Evolutionary conservation across 2,797 vertebrate genomes (phyloP).

Genomic region (Intellagama lesueurii): DNA sequence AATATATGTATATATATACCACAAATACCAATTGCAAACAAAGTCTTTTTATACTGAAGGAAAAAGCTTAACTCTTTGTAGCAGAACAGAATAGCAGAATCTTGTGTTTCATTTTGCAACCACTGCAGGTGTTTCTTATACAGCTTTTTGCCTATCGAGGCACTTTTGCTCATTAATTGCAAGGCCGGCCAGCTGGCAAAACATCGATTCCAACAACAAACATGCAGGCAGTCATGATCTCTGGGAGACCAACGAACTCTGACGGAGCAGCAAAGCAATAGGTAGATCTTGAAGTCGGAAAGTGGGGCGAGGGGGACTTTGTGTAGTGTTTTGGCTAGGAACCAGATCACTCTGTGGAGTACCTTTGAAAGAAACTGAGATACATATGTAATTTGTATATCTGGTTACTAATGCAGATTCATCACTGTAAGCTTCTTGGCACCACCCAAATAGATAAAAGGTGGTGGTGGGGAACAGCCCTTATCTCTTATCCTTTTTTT

Average conservation of each 20-base stretch:
- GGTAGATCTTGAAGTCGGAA: constrained; percentile 24
- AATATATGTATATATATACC: no score
- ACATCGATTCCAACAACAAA: constrained; percentile 16
- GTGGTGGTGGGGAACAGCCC: neutral
- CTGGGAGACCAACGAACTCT: constrained; percentile 17
- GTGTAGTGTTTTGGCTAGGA: constrained; percentile 33
- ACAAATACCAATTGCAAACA: no score
- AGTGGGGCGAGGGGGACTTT: neutral
- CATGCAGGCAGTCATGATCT: constrained; percentile 3
- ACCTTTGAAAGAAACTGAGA: constrained; percentile 39
- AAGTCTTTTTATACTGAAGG: neutral
- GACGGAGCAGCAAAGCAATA: constrained; percentile 33
- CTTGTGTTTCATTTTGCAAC: neutral
- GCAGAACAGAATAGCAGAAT: neutral
- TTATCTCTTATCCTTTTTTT: constrained; percentile 11
- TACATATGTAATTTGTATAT: constrained; percentile 11
- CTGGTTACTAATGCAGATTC: constrained; percentile 24
- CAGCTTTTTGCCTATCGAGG: constrained; percentile 32
- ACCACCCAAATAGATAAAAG: constrained; percentile 52
- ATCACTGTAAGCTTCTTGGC: constrained; percentile 5
- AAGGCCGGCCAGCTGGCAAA: neutral
- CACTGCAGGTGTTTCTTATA: constrained; percentile 51
- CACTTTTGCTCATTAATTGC: constrained; percentile 42
- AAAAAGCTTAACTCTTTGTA: constrained; percentile 12
- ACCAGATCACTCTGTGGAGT: constrained; percentile 29